These are phyloP conservation scores for Apotomis turbidana DNA, from an alignment of 2,888 invertebrate genomes.

Conservation along the genomic window DNA sequence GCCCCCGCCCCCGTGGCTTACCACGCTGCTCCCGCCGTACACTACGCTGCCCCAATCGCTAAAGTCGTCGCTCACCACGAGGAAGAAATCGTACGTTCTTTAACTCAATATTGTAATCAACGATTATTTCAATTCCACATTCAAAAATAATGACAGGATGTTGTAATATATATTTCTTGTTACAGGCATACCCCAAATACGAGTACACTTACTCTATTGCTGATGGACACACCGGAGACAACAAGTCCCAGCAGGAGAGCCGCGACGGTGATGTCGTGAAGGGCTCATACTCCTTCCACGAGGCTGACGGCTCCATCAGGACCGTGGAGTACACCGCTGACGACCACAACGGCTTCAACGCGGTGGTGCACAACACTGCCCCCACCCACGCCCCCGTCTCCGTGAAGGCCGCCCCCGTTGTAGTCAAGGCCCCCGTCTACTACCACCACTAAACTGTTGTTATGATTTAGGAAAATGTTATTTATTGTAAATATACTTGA, in stretches of 20 bases:
- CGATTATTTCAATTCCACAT: no score
- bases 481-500: conserved; percentile 31
- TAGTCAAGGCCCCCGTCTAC: conserved; percentile 47
- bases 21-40: conserved; percentile 50
- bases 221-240: conserved; percentile 71
- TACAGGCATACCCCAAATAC: conserved; percentile 61
- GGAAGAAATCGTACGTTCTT: conserved; percentile 18
- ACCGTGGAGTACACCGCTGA: conserved; percentile 71
- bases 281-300: conserved; percentile 76
- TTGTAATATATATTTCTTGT: background rate
- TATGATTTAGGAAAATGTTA: conserved; percentile 9
- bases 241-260: conserved; percentile 69
- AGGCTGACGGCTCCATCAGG: conserved; percentile 71
- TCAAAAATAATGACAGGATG: background rate
- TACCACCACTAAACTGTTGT: conserved; percentile 43
- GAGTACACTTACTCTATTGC: conserved; percentile 69
- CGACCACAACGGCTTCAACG: conserved; percentile 60
- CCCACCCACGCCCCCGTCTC: conserved; percentile 32
- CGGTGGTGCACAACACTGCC: conserved; percentile 52
- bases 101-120: background rate
- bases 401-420: conserved; percentile 46
- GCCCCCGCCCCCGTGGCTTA: conserved; percentile 55
- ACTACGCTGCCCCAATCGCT: conserved; percentile 52
- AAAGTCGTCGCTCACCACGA: conserved; percentile 55
- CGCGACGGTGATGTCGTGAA: conserved; percentile 76